Evolutionary conservation across 2,797 vertebrate species (phyloP), one percentile per base, ranked within the genome.

Genomic region (Crenuchus spilurus): DNA sequence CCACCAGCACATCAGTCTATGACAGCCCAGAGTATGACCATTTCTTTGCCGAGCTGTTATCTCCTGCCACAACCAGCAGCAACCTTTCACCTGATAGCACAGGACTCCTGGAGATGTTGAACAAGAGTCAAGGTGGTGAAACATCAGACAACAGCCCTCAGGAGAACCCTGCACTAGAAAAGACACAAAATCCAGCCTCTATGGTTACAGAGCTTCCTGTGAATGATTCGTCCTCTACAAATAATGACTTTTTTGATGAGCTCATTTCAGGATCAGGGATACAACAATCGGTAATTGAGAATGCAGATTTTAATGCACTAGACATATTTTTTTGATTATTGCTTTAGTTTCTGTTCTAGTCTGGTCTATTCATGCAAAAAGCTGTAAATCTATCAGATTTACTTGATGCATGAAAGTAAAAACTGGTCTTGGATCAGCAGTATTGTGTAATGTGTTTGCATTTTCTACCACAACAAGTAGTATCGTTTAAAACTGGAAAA

Each of bases 31-130:
- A 63, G 6, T 91, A 90, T 18, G 91, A 88, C 0, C 90, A 95
- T 55, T 90, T 97, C 76, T 86, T 98, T 54, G 91, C 93, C 0
- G 94, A 97, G 33, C 80, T 98, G 51, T 77, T 98, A 28, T 96
- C 94, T 1, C 94, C 96, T 0, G 44, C 88, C 0, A 84, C 93
- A 0, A 87, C 91, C 0, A 66, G 82, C 26, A 90, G 88, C 82
- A 87, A 85, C 60, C 57, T 89, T 24, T 94, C 94, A 0, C 82
- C 93, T 0, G 94, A 95, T 79, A 94, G 92, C 86, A 90, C 91
- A 0, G 89, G 75, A 39, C 85, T 91, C 46, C 70, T 91, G 0
- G 91, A 93, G 74, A 81, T 85, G 57, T 30, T 76, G 0, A 24
- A 83, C 4, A 62, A 3, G 1, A 86, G 86, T 1, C 85, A 85